A percentile compares a stretch with the other conserved stretches of the same genome.
These are phyloP conservation scores for Lasaia peninsularis DNA, from an alignment of 1,140 invertebrate species.

Conservation along the genomic window DNA sequence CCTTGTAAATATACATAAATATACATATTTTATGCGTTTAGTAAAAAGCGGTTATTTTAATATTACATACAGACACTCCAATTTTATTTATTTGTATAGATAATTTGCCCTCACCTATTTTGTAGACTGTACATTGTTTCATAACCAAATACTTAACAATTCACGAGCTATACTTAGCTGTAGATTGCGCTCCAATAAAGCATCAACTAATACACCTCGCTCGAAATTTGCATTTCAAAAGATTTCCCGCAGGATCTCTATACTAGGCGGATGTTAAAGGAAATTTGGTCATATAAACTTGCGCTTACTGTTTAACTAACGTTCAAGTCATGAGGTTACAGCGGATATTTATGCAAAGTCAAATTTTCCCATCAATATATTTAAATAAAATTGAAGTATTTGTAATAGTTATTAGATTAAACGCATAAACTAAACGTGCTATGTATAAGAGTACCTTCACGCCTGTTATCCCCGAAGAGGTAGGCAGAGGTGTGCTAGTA, in stretches of 20 bases:
- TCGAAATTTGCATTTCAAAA: constrained; percentile 66
- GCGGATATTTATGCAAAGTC: not conserved
- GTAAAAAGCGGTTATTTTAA: no score
- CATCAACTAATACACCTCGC: constrained; percentile 51
- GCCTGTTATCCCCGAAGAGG: no score
- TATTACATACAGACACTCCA: no score
- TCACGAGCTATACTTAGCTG: constrained; percentile 27
- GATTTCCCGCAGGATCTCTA: constrained; percentile 40
- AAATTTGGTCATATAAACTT: constrained; percentile 37
- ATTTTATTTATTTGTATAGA: no score
- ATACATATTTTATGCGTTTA: no score
- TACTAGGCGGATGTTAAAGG: constrained; percentile 35
- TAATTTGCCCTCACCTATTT: constrained; percentile 11
- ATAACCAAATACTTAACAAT: constrained; percentile 29
- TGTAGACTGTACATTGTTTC: constrained; percentile 23
- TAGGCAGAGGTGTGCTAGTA: no score
- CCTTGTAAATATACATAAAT: no score
- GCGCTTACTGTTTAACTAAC: not conserved
- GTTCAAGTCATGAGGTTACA: not conserved
- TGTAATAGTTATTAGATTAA: no score
- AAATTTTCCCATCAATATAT: not conserved
- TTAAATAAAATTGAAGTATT: no score
- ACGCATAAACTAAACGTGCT: no score
- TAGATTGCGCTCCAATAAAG: constrained; percentile 44
- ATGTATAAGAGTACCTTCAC: no score